These are phyloP conservation scores for Ceyx margarethae DNA, from an alignment of 2,113 vertebrate genomes.

Conservation along the genomic window DNA sequence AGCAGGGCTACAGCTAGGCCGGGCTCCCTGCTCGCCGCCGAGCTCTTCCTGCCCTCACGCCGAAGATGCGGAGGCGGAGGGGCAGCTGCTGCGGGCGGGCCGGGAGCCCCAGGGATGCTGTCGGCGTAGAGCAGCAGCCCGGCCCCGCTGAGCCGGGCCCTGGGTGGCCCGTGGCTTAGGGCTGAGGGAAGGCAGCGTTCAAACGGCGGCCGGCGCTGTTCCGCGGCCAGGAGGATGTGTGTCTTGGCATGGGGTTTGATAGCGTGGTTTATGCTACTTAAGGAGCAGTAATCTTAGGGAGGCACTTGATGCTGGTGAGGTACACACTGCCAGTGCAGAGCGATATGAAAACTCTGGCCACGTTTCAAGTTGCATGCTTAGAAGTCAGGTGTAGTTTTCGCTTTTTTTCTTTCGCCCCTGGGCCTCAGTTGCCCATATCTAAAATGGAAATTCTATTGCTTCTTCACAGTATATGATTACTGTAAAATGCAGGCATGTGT, in stretches of 20 bases:
- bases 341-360: rapidly evolving
- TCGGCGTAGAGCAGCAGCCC: background rate
- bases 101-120: no score
- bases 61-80: background rate
- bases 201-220: background rate
- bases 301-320: background rate
- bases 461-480: background rate
- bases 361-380: rapidly evolving
- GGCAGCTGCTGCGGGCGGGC: background rate
- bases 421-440: background rate
- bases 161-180: background rate
- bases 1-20: background rate
- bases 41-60: no score
- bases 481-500: background rate
- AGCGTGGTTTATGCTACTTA: background rate
- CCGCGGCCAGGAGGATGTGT: background rate
- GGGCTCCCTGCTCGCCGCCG: background rate
- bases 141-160: background rate
- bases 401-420: background rate
- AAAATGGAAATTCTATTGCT: background rate
- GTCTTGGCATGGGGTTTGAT: background rate
- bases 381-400: background rate
- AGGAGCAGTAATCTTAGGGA: background rate
- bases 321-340: background rate
- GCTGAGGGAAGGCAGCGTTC: background rate